These are phyloP conservation scores for Calameuta filiformis DNA, from an alignment of 2,888 invertebrate species.

Conservation along the genomic window DNA sequence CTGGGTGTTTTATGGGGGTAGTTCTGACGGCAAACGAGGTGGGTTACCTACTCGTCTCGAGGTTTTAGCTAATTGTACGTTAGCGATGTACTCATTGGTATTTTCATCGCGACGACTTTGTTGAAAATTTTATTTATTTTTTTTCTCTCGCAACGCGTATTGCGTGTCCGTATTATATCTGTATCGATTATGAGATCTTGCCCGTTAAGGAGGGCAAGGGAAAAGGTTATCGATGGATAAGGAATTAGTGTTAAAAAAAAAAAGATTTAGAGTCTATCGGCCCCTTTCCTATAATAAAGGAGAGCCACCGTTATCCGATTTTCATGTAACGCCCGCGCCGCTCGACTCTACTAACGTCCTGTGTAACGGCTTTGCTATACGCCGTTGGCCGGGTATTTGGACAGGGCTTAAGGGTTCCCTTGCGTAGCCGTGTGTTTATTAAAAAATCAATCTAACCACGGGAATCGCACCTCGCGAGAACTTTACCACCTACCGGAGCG, in stretches of 20 bases:
- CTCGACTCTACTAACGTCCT: background rate
- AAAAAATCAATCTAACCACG: slow-evolving; percentile 19
- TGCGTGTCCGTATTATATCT: background rate
- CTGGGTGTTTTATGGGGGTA: slow-evolving; percentile 39
- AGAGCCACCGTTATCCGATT: slow-evolving; percentile 1
- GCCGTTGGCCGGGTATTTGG: slow-evolving; percentile 15
- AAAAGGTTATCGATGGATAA: background rate
- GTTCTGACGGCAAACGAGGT: slow-evolving; percentile 33
- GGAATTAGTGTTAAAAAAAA: background rate
- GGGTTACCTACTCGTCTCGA: slow-evolving; percentile 17
- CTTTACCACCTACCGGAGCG: background rate
- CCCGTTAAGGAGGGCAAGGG: background rate
- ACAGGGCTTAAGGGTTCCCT: slow-evolving; percentile 17
- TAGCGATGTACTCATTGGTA: background rate
- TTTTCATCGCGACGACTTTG: background rate
- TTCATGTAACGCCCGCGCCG: background rate
- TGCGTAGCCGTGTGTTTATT: slow-evolving; percentile 16
- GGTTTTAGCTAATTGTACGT: slow-evolving; percentile 41
- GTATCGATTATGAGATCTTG: background rate
- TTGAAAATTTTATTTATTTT: background rate
- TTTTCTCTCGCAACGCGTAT: background rate
- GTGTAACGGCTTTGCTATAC: background rate
- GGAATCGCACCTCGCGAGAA: background rate
- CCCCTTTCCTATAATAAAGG: slow-evolving; percentile 1
- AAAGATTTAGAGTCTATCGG: slow-evolving; percentile 6